phyloP scores from a whole-genome alignment of 2,113 vertebrate species.

The Elanoides forficatus region DNA sequence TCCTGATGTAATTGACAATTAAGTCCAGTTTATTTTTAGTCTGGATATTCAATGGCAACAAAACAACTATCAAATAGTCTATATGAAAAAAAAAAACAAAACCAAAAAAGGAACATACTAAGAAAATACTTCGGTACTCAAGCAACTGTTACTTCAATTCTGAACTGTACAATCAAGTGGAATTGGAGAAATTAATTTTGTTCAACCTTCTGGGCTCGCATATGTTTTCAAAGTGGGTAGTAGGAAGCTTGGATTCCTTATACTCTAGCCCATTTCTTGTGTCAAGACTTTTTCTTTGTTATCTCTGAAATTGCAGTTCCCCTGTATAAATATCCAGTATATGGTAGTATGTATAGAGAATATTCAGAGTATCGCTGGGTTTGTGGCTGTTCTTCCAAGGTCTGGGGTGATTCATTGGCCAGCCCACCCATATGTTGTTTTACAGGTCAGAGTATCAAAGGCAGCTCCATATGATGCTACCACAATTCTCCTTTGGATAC shows the following conservation, averaged over 20 bases:
- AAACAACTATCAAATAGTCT: not conserved
- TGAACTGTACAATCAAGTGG: not conserved
- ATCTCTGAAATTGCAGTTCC: not conserved
- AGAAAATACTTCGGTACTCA: not conserved
- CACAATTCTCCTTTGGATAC: not conserved
- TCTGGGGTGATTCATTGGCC: not conserved
- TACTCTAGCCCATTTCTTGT: not conserved
- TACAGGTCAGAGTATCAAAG: not conserved
- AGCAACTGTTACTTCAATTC: not conserved
- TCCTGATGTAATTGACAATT: not conserved
- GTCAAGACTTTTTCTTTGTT: not conserved
- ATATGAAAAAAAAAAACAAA: not conserved
- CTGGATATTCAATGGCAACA: not conserved
- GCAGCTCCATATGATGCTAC: not conserved
- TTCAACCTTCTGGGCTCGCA: not conserved
- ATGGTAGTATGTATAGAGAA: not conserved
- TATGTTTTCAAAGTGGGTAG: not conserved
- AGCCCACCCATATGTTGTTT: not conserved
- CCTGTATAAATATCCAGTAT: not conserved
- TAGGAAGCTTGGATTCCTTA: not conserved
- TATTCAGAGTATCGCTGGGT: not conserved
- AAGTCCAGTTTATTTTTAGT: not conserved
- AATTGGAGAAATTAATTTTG: not conserved
- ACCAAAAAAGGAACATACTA: not conserved
- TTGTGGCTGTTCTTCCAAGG: not conserved